Evolutionary conservation across 2,888 invertebrate genomes (phyloP).

Genomic region (Nemurella pictetii): DNA sequence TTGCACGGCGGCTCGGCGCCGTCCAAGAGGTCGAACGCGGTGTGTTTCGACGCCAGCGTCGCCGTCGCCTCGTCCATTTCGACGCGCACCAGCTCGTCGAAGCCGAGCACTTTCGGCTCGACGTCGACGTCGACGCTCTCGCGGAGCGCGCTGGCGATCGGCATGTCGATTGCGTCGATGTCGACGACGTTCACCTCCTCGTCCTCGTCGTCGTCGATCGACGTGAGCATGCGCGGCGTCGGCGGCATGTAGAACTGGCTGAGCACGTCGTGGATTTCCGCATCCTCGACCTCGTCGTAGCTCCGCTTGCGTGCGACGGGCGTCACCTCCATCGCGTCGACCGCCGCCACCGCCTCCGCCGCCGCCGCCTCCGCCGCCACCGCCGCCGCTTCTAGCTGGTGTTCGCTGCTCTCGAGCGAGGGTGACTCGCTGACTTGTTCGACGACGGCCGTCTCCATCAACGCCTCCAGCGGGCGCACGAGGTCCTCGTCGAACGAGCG

Average conservation of each 20-base stretch:
- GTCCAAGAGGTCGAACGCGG: conserved; percentile 18
- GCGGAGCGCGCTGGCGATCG: background rate
- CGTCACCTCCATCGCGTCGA: background rate
- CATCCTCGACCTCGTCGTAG: conserved; percentile 66
- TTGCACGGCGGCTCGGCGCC: conserved; percentile 30
- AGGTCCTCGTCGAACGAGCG: conserved; percentile 38
- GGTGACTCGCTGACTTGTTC: background rate
- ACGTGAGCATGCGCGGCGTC: conserved; percentile 67
- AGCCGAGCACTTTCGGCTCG: conserved; percentile 20
- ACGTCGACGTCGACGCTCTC: conserved; percentile 9
- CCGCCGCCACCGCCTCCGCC: background rate
- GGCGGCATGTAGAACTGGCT: conserved; percentile 73
- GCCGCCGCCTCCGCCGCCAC: too few species aligned
- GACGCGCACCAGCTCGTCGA: conserved; percentile 15
- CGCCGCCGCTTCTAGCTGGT: conserved; percentile 54
- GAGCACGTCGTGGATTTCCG: conserved; percentile 69
- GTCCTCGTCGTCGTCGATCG: conserved; percentile 61
- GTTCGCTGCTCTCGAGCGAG: conserved; percentile 53
- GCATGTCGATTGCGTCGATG: conserved; percentile 46
- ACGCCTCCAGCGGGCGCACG: conserved; percentile 25
- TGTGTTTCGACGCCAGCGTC: background rate
- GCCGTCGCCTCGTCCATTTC: background rate
- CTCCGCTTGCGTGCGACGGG: conserved; percentile 50
- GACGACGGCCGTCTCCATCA: conserved; percentile 49
- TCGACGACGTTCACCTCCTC: conserved; percentile 51